Conservation (phyloP, 1,140 invertebrate genomes). For the Melitaea cinxia region DNA sequence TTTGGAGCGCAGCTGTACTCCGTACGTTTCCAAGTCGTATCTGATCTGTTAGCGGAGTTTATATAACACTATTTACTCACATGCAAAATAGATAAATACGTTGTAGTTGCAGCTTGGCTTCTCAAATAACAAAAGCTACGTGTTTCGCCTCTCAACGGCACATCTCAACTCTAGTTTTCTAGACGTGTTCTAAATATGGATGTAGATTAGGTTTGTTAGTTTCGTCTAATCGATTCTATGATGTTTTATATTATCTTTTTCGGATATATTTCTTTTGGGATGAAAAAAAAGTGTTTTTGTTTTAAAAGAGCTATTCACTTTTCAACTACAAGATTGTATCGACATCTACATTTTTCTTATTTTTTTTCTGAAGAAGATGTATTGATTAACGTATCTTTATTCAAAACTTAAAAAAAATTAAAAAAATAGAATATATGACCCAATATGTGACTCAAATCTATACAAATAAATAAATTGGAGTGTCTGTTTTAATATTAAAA, state of each 20-base stretch:
- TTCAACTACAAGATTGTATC: too few relatives aligned
- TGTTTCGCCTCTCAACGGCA: constrained; percentile 38
- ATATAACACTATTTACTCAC: constrained; percentile 38
- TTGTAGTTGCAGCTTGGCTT: constrained; percentile 31
- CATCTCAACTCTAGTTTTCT: constrained; percentile 36
- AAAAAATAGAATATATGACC: too few relatives aligned
- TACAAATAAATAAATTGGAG: too few relatives aligned
- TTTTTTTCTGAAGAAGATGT: too few relatives aligned
- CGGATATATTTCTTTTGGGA: too few relatives aligned
- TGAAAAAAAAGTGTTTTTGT: too few relatives aligned
- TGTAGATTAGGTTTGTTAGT: constrained; percentile 30
- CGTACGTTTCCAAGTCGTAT: neutral
- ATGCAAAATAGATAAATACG: constrained; percentile 45
- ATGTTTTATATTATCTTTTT: neutral
- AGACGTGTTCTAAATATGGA: constrained; percentile 32
- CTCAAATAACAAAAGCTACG: constrained; percentile 44
- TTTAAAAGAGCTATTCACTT: too few relatives aligned
- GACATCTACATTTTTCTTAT: too few relatives aligned
- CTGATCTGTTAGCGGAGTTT: constrained; percentile 12
- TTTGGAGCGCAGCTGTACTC: constrained; percentile 4
- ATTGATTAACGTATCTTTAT: too few relatives aligned
- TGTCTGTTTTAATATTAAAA: too few relatives aligned
- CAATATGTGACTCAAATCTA: too few relatives aligned
- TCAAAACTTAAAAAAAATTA: too few relatives aligned
- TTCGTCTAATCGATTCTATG: constrained; percentile 8